Evolutionary conservation across 35 echinoderm and acorn worm genomes (phyloP), one percentile per base, ranked within the genome.

Genomic region (Chiridota heheva): DNA sequence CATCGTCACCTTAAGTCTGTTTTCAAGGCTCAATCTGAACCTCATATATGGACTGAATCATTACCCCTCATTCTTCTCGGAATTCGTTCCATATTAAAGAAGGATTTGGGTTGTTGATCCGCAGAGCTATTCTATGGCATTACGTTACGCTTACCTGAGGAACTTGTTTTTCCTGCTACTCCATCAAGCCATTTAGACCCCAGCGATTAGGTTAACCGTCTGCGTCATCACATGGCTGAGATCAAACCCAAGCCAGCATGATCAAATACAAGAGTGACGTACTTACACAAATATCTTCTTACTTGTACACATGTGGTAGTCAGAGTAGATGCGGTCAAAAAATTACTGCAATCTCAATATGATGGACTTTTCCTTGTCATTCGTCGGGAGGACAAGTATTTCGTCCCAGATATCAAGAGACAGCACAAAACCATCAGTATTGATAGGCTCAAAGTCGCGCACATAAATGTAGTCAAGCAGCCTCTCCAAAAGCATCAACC

Each of bases 51-150:
- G 84, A 78, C 70, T 40, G 83, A 86, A 72, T 61, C 26, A 26
- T 43, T 78, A 30, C 83, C 83, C 0, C 20, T 87, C 18, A 45
- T 51, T 27, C 61, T 80, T 10, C 63, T 87, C 12, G 85, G 85
- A 8, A 87, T 87, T 49, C 40, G 74, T 7, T 17, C 85, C 30
- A 55, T 75, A 7, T 20, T 67, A 1, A 80, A 87, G 56, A 45
- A 10, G 4, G 85, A 87, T 40, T 26, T 80, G 15, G 44, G 48
- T 25, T 80, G 74, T 58, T 66, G 47, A 2, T 36, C 62, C 2
- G 85, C 85, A 45, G 62, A 87, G 30, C 20, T 79, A 25, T 60
- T 87, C 4, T 87, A 67, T 80, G 85, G 74, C 30, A 80, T 75
- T 25, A 87, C 85, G 4, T 37, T 80, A 49, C 58, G 74, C 7